phyloP scores from a whole-genome alignment of 1,140 invertebrate species.

The Streblospio benedicti region DNA sequence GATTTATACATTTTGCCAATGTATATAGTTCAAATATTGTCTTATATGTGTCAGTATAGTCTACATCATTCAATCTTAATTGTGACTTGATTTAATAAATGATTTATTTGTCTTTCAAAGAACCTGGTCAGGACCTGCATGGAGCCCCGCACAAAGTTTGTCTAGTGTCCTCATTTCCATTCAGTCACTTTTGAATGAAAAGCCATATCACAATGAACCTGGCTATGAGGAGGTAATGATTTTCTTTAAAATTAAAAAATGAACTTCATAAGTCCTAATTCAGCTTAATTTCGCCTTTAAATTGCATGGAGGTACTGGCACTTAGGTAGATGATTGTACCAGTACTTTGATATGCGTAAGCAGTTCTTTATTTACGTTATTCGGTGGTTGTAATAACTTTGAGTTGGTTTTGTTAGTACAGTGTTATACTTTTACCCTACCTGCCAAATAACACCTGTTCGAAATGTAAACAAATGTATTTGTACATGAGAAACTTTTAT shows the following conservation, averaged over 20 bases:
- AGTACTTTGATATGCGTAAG: too few species aligned
- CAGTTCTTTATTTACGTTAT: too few species aligned
- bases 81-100: not conserved
- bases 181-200: constrained; percentile 55
- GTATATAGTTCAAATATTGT: not conserved
- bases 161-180: constrained; percentile 55
- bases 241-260: not conserved
- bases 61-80: not conserved
- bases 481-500: too few species aligned
- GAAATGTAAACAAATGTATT: too few species aligned
- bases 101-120: constrained; percentile 36
- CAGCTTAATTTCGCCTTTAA: too few species aligned
- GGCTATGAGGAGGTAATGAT: constrained; percentile 49
- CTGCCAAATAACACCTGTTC: too few species aligned
- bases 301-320: too few species aligned
- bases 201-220: constrained; percentile 59
- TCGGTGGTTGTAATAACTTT: too few species aligned
- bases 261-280: not conserved
- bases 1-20: not conserved
- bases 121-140: constrained; percentile 55
- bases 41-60: not conserved
- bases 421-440: too few species aligned
- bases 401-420: too few species aligned
- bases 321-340: too few species aligned
- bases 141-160: constrained; percentile 55